Percentiles rank a stretch among this genome's conserved stretches.
Evolutionary conservation across 2,113 vertebrate genomes (phyloP).

Genomic region (Morone saxatilis): DNA sequence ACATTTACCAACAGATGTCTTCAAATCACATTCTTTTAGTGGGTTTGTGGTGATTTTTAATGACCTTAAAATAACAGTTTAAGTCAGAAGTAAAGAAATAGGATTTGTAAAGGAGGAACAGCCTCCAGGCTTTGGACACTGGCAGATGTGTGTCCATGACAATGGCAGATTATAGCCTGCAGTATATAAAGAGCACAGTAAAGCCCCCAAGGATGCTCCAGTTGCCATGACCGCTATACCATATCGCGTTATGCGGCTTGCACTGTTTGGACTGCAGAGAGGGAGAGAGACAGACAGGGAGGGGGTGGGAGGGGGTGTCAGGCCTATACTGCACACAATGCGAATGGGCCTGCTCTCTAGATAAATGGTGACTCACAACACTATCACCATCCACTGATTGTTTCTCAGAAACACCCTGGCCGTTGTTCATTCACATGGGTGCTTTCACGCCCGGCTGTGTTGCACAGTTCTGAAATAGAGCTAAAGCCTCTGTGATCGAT

Average conservation of each 20-base stretch:
- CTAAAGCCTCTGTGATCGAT: constrained; percentile 29
- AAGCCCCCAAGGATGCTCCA: constrained; percentile 31
- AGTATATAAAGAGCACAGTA: constrained; percentile 3
- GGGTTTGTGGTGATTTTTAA: background rate
- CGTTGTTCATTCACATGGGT: constrained; percentile 45
- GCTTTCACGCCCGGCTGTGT: constrained; percentile 3
- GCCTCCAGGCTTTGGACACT: background rate
- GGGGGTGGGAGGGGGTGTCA: constrained; percentile 42
- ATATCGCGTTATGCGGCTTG: constrained; percentile 67
- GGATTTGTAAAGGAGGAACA: background rate
- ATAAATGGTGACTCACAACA: constrained; percentile 78
- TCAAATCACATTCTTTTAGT: background rate
- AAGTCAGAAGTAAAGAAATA: background rate
- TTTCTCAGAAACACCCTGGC: constrained; percentile 53
- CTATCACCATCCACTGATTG: constrained; percentile 54
- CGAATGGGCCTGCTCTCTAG: constrained; percentile 38
- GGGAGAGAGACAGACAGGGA: constrained; percentile 43
- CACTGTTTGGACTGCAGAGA: constrained; percentile 72
- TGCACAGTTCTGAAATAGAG: constrained; percentile 19
- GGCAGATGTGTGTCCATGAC: constrained; percentile 15
- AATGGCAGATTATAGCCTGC: constrained; percentile 11
- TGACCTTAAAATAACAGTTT: background rate
- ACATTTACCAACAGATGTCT: background rate
- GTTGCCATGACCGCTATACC: constrained; percentile 63
- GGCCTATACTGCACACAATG: constrained; percentile 42